A percentile compares a stretch with the other conserved stretches of the same genome.
phyloP scores from a whole-genome alignment of 2,797 vertebrate species.

The Steatocranus sp. region DNA sequence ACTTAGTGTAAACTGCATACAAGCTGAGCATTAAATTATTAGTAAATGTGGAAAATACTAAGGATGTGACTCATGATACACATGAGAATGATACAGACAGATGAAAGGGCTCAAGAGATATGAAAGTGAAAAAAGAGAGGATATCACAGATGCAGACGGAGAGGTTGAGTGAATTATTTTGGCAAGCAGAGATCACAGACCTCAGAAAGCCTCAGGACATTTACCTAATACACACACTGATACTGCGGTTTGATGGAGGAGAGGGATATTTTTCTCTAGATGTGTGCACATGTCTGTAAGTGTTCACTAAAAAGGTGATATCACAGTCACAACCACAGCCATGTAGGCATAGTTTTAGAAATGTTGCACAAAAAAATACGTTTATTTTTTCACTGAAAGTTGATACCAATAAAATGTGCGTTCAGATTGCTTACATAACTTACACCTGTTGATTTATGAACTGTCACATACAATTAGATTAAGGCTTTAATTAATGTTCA shows the following conservation, averaged over 20 bases:
- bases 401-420: background rate
- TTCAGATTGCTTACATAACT: background rate
- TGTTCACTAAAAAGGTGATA: background rate
- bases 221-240: conserved; percentile 19
- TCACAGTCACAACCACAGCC: background rate
- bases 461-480: background rate
- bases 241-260: background rate
- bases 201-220: conserved; percentile 20
- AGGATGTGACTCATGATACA: background rate
- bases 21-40: background rate
- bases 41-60: background rate
- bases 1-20: background rate
- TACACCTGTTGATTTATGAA: background rate
- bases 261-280: background rate
- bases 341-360: background rate
- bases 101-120: background rate
- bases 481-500: background rate
- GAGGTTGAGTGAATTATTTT: conserved; percentile 26
- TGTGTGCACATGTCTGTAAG: background rate
- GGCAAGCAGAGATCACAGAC: conserved; percentile 38
- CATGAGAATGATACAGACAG: background rate
- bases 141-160: background rate
- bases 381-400: background rate
- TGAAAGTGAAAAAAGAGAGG: background rate
- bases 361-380: background rate